A percentile compares a stretch with the other conserved stretches of the same genome.
These are phyloP conservation scores for Agraylea sexmaculata DNA, from an alignment of 1,140 invertebrate species.

Conservation along the genomic window DNA sequence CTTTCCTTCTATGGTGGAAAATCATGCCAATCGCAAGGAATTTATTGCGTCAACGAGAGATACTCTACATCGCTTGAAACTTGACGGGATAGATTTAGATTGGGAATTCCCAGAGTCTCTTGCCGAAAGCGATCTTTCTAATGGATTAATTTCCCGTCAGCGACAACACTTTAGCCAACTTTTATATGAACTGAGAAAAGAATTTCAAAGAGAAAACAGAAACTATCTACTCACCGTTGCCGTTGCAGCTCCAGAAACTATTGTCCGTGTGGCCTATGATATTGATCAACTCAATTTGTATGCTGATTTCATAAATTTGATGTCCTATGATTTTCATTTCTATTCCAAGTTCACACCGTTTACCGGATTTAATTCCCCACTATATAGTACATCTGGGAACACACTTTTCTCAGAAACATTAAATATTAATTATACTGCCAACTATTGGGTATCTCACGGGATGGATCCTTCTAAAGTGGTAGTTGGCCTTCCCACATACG, in stretches of 20 bases:
- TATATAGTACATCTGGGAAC: conserved; percentile 50
- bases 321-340: conserved; percentile 84
- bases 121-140: conserved; percentile 4
- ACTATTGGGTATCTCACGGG: conserved; percentile 69
- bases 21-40: conserved; percentile 52
- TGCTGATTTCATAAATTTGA: conserved; percentile 76
- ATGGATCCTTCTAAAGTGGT: conserved; percentile 74
- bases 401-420: conserved; percentile 54
- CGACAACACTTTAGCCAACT: conserved; percentile 61
- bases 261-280: conserved; percentile 65
- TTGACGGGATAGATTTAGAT: conserved; percentile 77
- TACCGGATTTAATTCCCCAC: conserved; percentile 71
- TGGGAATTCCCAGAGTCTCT: conserved; percentile 74
- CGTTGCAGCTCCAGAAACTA: conserved; percentile 59
- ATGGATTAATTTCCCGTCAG: conserved; percentile 32
- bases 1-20: conserved; percentile 57
- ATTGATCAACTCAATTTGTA: conserved; percentile 64
- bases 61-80: conserved; percentile 45
- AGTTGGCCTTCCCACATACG: conserved; percentile 83
- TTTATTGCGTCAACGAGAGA: conserved; percentile 58
- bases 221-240: conserved; percentile 58
- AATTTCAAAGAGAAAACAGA: conserved; percentile 45
- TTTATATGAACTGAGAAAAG: conserved; percentile 53
- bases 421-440: conserved; percentile 72
- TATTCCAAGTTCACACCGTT: conserved; percentile 63